These are phyloP conservation scores for Pontoporia blainvillei DNA, from an alignment of 2,113 vertebrate genomes.

Conservation along the genomic window DNA sequence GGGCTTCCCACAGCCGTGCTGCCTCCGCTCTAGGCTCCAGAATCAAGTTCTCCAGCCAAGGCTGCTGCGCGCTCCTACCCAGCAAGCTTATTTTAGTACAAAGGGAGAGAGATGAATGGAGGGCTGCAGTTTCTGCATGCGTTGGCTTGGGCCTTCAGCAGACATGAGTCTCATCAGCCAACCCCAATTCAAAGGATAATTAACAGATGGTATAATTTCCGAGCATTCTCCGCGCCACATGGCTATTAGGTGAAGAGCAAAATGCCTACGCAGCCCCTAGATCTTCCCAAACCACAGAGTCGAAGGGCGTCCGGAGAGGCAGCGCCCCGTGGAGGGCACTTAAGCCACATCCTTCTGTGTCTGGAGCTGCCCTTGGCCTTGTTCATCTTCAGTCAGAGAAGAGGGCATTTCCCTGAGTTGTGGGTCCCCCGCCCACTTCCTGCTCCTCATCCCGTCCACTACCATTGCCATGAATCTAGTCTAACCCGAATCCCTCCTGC, in stretches of 20 bases:
- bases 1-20: background rate
- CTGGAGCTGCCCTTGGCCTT: background rate
- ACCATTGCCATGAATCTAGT: background rate
- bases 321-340: background rate
- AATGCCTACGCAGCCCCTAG: constrained; percentile 51
- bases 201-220: constrained; percentile 73
- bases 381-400: background rate
- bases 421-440: background rate
- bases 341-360: background rate
- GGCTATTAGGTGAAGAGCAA: constrained; percentile 61
- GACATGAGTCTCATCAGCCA: constrained; percentile 64
- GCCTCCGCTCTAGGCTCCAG: background rate
- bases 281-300: constrained; percentile 14
- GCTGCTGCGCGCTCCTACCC: background rate
- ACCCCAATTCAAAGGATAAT: constrained; percentile 61
- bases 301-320: background rate
- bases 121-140: background rate
- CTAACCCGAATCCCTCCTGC: background rate
- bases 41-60: background rate
- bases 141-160: constrained; percentile 41
- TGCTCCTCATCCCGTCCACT: background rate
- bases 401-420: background rate
- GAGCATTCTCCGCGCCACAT: constrained; percentile 47
- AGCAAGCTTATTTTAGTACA: constrained; percentile 34
- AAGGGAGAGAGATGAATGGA: constrained; percentile 27